These are phyloP conservation scores for Tachycineta bicolor DNA, from an alignment of 2,113 vertebrate species.

Conservation along the genomic window DNA sequence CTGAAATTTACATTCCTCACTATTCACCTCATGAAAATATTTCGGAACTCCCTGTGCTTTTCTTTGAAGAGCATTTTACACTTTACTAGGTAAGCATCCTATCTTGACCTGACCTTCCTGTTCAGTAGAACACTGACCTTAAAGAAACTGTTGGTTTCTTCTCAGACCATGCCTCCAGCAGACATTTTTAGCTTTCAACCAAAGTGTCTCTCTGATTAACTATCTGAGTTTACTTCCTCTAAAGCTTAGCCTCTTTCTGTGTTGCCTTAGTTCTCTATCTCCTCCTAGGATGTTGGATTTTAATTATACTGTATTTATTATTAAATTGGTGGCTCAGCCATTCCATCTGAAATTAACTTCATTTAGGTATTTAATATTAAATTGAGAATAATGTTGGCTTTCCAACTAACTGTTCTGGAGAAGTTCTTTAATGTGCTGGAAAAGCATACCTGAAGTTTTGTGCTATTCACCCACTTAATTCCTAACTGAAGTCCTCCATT, in stretches of 20 bases:
- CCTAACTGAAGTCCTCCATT: not conserved
- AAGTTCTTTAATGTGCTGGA: not conserved
- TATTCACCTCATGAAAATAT: not conserved
- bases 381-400: not conserved
- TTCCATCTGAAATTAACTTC: not conserved
- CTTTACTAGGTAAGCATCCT: not conserved
- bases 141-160: not conserved
- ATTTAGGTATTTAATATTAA: not conserved
- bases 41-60: not conserved
- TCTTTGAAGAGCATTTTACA: not conserved
- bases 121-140: not conserved
- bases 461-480: not conserved
- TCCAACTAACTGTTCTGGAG: not conserved
- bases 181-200: not conserved
- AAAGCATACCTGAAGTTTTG: not conserved
- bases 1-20: not conserved
- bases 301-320: constrained; percentile 19
- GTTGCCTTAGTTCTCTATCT: not conserved
- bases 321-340: not conserved
- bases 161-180: not conserved
- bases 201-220: not conserved
- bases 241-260: not conserved
- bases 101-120: not conserved
- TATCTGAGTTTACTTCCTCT: not conserved
- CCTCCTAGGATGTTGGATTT: constrained; percentile 2